Base-by-base conservation (phyloP, 2,888 invertebrate genomes). In the Eurytoma californica region DNA sequence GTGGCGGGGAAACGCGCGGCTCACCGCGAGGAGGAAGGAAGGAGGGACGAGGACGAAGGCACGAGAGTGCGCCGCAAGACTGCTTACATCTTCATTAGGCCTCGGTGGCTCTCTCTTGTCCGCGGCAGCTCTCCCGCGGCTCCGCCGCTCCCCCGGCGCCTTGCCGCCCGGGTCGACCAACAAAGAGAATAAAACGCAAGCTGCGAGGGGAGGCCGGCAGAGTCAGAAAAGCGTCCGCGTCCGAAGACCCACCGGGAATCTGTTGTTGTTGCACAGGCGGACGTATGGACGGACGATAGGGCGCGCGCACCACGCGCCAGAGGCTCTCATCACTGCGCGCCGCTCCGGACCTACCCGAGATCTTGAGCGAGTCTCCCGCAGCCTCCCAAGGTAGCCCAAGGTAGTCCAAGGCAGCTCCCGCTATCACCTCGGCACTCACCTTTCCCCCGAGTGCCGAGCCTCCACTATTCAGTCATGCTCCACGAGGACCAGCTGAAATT, bases 71-170 rank as follows among this genome's bases (percentile, higher is more conserved):
- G 83, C 82, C 87, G 86, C 83, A 84, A 86, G 88, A 89, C 89
- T 89, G 89, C 77, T 78, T 90, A 90, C 90, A 90, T 90, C 90
- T 90, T 90, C 90, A 90, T 90, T 90, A 90, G 89, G 89, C 87
- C 87, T 86, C 86, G 85, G 85, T 87, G 85, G 85, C 85, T 86
- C 82, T 79, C 79, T 79, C 72, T 82, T 79, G 72, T 65, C 77
- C 83, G 83, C 79, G 81, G 81, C 69, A 76, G 61, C 60, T n/a
- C 28, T 66, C 39, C 61, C 69, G 16, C 47, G 77, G 77, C 61
- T 28, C 73, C 47, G 58, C 55, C 72, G 77, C 4, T 28, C 4
- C 61, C 24, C 73, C 47, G 58, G 60, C 72, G 77, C 4, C 61
- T 3, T 13, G n/a, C 14, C 0, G 3, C 24, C 28, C 49, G 61